phyloP scores from a whole-genome alignment of 2,797 vertebrate species.

The Staurois parvus region DNA sequence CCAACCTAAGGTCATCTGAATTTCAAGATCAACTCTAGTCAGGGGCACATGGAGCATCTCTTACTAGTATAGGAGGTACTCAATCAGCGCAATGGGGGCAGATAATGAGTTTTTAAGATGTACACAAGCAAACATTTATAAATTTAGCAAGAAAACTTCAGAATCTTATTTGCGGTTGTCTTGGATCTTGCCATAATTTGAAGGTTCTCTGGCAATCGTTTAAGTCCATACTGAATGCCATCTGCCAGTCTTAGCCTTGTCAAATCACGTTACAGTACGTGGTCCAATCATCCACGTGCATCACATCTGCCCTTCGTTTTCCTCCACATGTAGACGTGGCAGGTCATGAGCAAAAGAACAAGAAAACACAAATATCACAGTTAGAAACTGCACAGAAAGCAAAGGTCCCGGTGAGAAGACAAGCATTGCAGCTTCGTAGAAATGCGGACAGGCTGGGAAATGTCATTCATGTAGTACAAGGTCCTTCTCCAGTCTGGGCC shows the following conservation, averaged over 20 bases:
- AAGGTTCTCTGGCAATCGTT: slow-evolving; percentile 6
- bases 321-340: neutral
- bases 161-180: too few species aligned
- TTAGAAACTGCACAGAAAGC: neutral
- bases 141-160: neutral
- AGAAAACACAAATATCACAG: neutral
- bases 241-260: slow-evolving; percentile 35
- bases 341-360: neutral
- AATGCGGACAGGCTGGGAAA: neutral
- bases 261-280: neutral
- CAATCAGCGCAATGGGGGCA: too few species aligned
- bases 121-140: too few species aligned
- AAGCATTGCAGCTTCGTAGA: neutral
- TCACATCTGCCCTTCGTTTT: slow-evolving; percentile 15
- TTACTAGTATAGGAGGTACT: too few species aligned
- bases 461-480: slow-evolving; percentile 31
- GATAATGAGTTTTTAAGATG: too few species aligned
- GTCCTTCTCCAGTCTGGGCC: slow-evolving; percentile 27
- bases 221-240: slow-evolving; percentile 38
- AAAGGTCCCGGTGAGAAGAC: neutral
- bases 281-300: slow-evolving; percentile 19
- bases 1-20: too few species aligned
- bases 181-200: neutral
- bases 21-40: too few species aligned
- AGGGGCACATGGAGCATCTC: too few species aligned